These are phyloP conservation scores for Galemys pyrenaicus DNA, from an alignment of 2,113 vertebrate species.

Conservation along the genomic window DNA sequence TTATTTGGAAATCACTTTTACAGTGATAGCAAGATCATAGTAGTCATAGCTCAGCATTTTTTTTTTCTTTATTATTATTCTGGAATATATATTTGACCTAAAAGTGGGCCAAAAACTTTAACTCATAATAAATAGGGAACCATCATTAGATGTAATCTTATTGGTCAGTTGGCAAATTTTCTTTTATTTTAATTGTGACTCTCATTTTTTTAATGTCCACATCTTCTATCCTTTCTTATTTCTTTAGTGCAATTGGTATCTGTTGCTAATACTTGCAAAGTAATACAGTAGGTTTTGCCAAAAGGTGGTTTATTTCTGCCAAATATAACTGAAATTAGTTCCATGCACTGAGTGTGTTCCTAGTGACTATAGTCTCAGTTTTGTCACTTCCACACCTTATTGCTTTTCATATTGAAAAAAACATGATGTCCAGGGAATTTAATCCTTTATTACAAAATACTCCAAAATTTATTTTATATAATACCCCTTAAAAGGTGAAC, in stretches of 20 bases:
- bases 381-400: not conserved
- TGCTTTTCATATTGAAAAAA: slow-evolving; percentile 13
- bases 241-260: not conserved
- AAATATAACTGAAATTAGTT: not conserved
- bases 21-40: not conserved
- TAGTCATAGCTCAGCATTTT: not conserved
- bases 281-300: not conserved
- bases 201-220: not conserved
- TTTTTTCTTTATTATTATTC: not conserved
- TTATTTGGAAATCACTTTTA: not conserved
- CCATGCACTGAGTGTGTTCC: not conserved
- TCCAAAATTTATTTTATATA: slow-evolving; percentile 5
- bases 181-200: not conserved
- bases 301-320: not conserved
- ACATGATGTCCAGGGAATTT: not conserved
- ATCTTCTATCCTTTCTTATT: not conserved
- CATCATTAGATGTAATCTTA: not conserved
- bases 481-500: not conserved
- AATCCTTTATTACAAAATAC: slow-evolving; percentile 17
- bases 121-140: not conserved
- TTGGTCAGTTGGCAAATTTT: not conserved
- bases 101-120: not conserved
- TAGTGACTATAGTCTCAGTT: not conserved
- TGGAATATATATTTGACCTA: not conserved
- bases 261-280: not conserved